Evolutionary conservation across 2,888 invertebrate genomes (phyloP).

Genomic region (Torymus tubicola): DNA sequence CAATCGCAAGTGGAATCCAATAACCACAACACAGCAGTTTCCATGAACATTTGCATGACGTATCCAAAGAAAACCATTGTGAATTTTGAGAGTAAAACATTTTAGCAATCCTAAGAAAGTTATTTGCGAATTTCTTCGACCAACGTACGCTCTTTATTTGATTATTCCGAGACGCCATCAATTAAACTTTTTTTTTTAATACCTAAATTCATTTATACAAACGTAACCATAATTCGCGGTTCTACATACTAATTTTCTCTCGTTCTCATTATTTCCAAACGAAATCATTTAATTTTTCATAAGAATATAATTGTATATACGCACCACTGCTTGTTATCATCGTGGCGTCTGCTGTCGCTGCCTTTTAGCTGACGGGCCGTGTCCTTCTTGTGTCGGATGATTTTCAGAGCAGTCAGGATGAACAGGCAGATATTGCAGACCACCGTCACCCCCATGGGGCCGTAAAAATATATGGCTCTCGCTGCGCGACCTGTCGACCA

Average conservation of each 20-base stretch:
- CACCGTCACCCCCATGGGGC: constrained; percentile 82
- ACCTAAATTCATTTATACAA: no score
- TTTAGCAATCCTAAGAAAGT: no score
- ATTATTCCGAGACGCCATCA: no score
- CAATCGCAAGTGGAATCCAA: no score
- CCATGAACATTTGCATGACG: no score
- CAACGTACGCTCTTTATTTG: no score
- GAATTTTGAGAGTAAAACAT: no score
- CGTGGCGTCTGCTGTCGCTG: constrained; percentile 82
- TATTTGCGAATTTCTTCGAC: no score
- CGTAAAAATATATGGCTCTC: constrained; percentile 83
- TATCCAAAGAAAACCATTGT: no score
- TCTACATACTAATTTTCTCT: not conserved
- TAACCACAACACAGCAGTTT: no score
- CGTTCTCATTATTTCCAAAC: not conserved
- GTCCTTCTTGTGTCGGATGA: constrained; percentile 82
- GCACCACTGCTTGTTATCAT: constrained; percentile 81
- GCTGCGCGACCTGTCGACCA: constrained; percentile 77
- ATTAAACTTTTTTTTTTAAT: no score
- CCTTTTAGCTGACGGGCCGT: constrained; percentile 81
- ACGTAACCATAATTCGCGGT: no score
- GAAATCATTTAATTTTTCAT: not conserved
- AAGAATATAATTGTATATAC: constrained; percentile 38
- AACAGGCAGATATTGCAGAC: constrained; percentile 83
- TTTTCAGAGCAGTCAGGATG: constrained; percentile 83